These are phyloP conservation scores for Zaprionus lachaisei DNA, from an alignment of 1,140 invertebrate genomes.

Conservation along the genomic window DNA sequence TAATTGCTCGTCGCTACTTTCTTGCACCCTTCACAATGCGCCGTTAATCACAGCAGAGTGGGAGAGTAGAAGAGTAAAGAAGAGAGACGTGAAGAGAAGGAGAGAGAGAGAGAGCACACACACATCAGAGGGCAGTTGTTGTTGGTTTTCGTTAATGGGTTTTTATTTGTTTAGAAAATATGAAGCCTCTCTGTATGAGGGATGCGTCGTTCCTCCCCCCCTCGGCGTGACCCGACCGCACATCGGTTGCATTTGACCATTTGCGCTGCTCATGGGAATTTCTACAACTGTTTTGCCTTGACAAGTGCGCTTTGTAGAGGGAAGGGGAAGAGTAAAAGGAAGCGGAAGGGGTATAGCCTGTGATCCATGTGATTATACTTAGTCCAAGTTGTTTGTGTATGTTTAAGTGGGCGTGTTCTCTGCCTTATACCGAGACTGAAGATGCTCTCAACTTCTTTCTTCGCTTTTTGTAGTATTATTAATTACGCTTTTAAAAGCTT, in stretches of 20 bases:
- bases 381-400: conserved; percentile 30
- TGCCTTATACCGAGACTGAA: conserved; percentile 5
- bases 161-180: conserved; percentile 76
- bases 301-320: conserved; percentile 62
- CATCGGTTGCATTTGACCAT: conserved; percentile 27
- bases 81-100: background rate
- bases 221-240: conserved; percentile 7
- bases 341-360: background rate
- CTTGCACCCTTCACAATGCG: conserved; percentile 63
- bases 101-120: conserved; percentile 27
- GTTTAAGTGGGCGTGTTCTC: conserved; percentile 30
- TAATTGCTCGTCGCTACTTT: conserved; percentile 79
- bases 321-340: background rate
- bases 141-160: conserved; percentile 78
- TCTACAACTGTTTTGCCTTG: conserved; percentile 71
- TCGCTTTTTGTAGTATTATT: conserved; percentile 14
- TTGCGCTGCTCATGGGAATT: conserved; percentile 64
- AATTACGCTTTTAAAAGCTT: conserved; percentile 40
- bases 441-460: conserved; percentile 7
- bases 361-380: conserved; percentile 48
- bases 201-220: conserved; percentile 33
- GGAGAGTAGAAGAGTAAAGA: background rate
- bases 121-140: conserved; percentile 63
- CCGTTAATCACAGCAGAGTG: conserved; percentile 65
- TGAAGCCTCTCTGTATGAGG: conserved; percentile 58